Base-by-base conservation (phyloP, 64 coral and sea anemone species). In the Montipora efflorescens region DNA sequence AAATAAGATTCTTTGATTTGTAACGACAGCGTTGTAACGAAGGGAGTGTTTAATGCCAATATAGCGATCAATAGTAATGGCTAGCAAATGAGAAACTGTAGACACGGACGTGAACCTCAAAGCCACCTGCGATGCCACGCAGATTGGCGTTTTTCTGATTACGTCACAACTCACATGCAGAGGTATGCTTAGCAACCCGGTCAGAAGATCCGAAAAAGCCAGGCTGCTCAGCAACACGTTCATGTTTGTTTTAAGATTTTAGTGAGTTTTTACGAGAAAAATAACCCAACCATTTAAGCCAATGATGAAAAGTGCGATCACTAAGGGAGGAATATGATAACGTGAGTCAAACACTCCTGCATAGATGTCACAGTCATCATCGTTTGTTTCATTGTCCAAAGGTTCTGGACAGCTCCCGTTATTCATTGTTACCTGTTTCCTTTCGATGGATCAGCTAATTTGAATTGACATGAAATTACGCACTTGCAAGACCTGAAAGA, bases 211-310 rank as follows among this genome's bases (percentile, higher is more conserved):
- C 3, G 94, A 95, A 6, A 92, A 20, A 19, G 94, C 94, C 19
- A 95, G 79, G 69, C 94, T 95, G 48, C 90, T 52, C 15, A 95
- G 25, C 18, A 95, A 74, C 28, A 89, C 74, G 90, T 95, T 95
- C 59, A 91, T 86, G 45, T 74, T 89, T 70, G 80, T 89, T 53
- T 78, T 84, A 12, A 95, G 90, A 9, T 64, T 61, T 23, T 81
- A 51, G 13, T 28, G 16, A 9, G 79, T 74, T 18, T 92, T 62
- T 8, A 95, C 94, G 10, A 95, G 36, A 45, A 77, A 66, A 19
- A 92, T 47, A 19, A 92, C 90, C 78, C 69, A 67, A 9, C 48
- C 78, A 69, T 95, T 95, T 36, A 92, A 52, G 36, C 67, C 86
- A 36, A 95, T 92, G 8, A 95, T 95, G 11, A 84, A 28, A 9